Evolutionary conservation across 2,888 invertebrate species (phyloP).

Genomic region (Lycaena phlaeas): DNA sequence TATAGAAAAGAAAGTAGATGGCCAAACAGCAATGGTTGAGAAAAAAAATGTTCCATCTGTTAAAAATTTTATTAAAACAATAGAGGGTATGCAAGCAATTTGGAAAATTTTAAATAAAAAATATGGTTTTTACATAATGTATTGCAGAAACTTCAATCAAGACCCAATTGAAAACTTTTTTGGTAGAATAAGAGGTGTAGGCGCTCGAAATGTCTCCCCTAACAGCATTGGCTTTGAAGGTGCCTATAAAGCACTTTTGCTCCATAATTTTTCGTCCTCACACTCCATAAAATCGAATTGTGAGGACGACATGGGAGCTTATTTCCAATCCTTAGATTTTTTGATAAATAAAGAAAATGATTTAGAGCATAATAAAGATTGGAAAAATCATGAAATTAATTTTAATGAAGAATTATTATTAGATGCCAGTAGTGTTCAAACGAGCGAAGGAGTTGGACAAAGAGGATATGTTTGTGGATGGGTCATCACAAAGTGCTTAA

Average conservation of each 20-base stretch:
- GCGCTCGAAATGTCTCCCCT: constrained; percentile 10
- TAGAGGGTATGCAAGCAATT: background rate
- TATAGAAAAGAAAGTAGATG: background rate
- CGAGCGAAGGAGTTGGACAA: too few species aligned
- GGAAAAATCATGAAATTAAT: too few species aligned
- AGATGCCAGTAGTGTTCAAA: too few species aligned
- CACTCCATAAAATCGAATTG: constrained; percentile 10
- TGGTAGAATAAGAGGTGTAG: constrained; percentile 10
- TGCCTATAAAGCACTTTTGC: constrained; percentile 6
- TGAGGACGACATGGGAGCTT: constrained; percentile 4
- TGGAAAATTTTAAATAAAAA: background rate
- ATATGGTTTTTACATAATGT: background rate
- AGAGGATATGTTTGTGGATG: background rate
- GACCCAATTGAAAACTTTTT: constrained; percentile 15
- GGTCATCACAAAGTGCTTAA: background rate
- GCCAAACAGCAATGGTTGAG: background rate
- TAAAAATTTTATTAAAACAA: background rate
- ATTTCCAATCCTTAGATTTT: background rate
- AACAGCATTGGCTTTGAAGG: constrained; percentile 10
- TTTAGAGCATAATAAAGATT: too few species aligned
- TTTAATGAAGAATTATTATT: too few species aligned
- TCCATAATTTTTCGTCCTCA: constrained; percentile 12
- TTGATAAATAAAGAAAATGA: background rate
- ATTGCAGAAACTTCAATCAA: constrained; percentile 8
- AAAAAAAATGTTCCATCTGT: background rate